Evolutionary conservation across 2,888 invertebrate species (phyloP).

Genomic region (Eupsilia transversa): DNA sequence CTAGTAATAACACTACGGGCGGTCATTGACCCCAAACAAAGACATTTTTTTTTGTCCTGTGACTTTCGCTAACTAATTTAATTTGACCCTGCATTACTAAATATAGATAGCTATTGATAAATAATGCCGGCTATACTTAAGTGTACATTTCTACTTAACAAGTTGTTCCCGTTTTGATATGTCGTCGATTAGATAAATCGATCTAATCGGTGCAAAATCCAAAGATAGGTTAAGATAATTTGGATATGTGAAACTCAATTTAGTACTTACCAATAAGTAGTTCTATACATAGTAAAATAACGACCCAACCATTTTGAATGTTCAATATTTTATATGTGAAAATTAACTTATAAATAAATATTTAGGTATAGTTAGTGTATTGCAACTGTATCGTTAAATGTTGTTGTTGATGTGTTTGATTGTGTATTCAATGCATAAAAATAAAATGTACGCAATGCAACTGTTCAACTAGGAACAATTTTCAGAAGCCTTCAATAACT

Average conservation of each 20-base stretch:
- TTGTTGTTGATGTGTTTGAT: constrained; percentile 67
- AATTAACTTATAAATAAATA: constrained; percentile 42
- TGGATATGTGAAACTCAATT: constrained; percentile 25
- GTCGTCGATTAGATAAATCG: background rate
- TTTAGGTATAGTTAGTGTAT: constrained; percentile 42
- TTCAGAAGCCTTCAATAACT: constrained; percentile 9
- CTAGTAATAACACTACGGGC: background rate
- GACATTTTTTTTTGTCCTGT: no score
- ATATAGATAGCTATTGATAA: constrained; percentile 9
- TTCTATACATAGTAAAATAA: constrained; percentile 24
- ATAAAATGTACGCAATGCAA: constrained; percentile 33
- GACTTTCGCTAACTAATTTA: background rate
- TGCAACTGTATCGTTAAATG: constrained; percentile 59
- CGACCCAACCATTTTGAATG: constrained; percentile 43
- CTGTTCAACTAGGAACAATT: constrained; percentile 4
- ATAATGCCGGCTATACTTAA: constrained; percentile 5
- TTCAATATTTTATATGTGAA: constrained; percentile 55
- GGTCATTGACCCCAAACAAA: no score
- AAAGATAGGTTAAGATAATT: constrained; percentile 15
- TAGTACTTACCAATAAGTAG: constrained; percentile 52
- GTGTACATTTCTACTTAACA: constrained; percentile 17
- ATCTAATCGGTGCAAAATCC: constrained; percentile 27
- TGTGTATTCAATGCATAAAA: constrained; percentile 51
- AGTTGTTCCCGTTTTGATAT: constrained; percentile 16
- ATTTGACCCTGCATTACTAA: background rate